Evolutionary conservation across 2,113 vertebrate genomes (phyloP), one percentile per base, ranked within the genome.

Genomic region (Chlamydotis undulata): DNA sequence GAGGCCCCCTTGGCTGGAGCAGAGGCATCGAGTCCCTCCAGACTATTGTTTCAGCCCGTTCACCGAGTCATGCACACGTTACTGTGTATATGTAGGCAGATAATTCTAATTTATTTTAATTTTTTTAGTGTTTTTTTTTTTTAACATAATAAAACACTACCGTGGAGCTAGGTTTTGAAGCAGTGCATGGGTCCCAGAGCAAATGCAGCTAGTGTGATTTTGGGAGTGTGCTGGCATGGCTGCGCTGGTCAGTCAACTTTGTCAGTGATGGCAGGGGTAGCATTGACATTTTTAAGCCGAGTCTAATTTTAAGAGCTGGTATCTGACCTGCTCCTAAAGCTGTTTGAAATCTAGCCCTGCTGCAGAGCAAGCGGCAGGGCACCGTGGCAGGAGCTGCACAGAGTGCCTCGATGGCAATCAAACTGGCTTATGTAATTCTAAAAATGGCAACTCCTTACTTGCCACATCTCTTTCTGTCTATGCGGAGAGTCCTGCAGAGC

Each of bases 361-460:
- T 83, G 93, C 81, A 95, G 65, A 94, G 88, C 65, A 77, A 71
- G 18, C 2, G 6, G 57, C 69, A 90, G 88, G 85, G 92, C 92
- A 85, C 87, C 0, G 2, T 83, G 92, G 84, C 82, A 93, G 74
- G 93, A 95, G 82, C 91, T 95, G 91, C 90, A 80, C 57, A 60
- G 94, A 94, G 93, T 92, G 68, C 94, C 94, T 96, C 24, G 45
- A 93, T 94, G 94, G 93, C 96, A 96, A 89, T 91, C 89, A 92
- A 80, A 90, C 87, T 87, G 93, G 90, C 79, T 96, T 97, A 96
- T 93, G 94, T 97, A 96, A 96, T 90, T 94, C 96, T 96, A 93
- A 96, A 97, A 96, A 96, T 93, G 96, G 96, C 96, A 97, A 74
- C 92, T 90, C 94, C 76, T 95, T 90, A 75, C 93, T 96, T 94